A percentile compares a stretch with the other conserved stretches of the same genome.
These are phyloP conservation scores for Teleopsis dalmanni DNA, from an alignment of 1,140 invertebrate genomes.

Conservation along the genomic window DNA sequence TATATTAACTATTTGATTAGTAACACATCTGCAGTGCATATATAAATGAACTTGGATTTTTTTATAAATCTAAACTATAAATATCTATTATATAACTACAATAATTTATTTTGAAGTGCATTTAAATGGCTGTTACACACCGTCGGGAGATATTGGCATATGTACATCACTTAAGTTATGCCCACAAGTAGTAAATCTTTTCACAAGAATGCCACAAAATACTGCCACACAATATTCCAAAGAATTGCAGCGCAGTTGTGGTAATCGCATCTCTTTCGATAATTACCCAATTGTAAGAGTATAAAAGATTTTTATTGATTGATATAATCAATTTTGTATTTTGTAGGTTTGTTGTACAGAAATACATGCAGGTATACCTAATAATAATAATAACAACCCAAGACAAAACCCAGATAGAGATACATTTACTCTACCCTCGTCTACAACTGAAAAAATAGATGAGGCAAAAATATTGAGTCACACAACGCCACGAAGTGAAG, in stretches of 20 bases:
- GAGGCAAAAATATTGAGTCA: background rate
- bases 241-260: slow-evolving; percentile 6
- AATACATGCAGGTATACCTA: background rate
- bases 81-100: background rate
- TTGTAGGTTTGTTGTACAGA: slow-evolving; percentile 8
- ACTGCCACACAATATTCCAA: slow-evolving; percentile 10
- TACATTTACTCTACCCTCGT: no score
- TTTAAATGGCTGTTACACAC: slow-evolving; percentile 9
- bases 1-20: no score
- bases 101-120: background rate
- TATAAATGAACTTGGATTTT: background rate
- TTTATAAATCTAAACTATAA: background rate
- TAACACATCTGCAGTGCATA: no score
- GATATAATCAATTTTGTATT: background rate
- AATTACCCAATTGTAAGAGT: slow-evolving; percentile 17
- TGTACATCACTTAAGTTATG: slow-evolving; percentile 16
- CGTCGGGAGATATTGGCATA: slow-evolving; percentile 8
- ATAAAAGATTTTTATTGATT: no score
- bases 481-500: background rate
- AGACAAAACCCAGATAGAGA: background rate
- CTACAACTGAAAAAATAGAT: no score
- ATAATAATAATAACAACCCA: background rate
- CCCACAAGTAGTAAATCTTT: slow-evolving; percentile 12
- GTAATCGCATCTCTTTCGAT: slow-evolving; percentile 7
- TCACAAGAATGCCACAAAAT: slow-evolving; percentile 3